Evolutionary conservation across 2,797 vertebrate species (phyloP).

Genomic region (Microhierax caerulescens): DNA sequence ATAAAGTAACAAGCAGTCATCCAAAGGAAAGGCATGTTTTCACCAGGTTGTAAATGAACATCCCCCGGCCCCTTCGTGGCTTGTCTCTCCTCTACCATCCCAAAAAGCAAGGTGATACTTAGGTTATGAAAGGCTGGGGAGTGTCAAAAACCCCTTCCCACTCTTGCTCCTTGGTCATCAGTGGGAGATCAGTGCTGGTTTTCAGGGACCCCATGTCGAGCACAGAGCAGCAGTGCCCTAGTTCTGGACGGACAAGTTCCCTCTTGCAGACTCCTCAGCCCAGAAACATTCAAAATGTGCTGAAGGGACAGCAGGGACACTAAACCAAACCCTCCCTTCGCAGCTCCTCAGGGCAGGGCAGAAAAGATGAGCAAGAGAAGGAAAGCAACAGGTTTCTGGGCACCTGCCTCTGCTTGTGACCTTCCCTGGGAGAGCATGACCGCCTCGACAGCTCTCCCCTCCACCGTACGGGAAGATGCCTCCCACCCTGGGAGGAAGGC

Average conservation of each 20-base stretch:
- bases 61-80: fast-evolving
- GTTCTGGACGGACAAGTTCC: not conserved
- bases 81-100: not conserved
- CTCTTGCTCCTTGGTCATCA: fast-evolving
- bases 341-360: not conserved
- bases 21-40: not conserved
- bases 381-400: constrained; percentile 21
- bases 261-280: not conserved
- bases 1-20: not conserved
- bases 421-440: not conserved
- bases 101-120: not conserved
- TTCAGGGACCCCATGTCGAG: not conserved
- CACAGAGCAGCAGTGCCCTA: not conserved
- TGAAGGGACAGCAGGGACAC: not conserved
- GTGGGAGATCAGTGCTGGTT: not conserved
- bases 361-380: not conserved
- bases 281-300: not conserved
- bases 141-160: not conserved
- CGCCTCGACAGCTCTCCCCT: not conserved
- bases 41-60: not conserved
- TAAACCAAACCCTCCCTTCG: not conserved
- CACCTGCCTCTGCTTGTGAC: not conserved
- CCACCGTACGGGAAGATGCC: not conserved
- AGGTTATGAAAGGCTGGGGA: not conserved
- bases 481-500: constrained; percentile 1